Evolutionary conservation across 1,140 invertebrate genomes (phyloP).

Genomic region (Holotrichia oblita): DNA sequence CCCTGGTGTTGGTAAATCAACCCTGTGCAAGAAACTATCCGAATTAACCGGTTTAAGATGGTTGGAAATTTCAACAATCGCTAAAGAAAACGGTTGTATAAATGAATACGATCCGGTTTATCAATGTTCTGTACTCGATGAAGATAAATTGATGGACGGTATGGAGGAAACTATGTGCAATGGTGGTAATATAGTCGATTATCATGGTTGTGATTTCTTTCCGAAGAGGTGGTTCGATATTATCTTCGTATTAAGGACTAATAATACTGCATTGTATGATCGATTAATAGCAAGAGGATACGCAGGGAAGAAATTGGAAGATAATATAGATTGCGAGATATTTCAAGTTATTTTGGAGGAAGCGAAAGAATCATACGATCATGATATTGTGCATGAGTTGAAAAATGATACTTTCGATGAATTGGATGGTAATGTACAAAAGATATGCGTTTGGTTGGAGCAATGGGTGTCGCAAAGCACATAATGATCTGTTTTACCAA

Average conservation of each 20-base stretch:
- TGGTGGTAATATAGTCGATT: conserved; percentile 95
- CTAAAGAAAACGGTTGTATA: conserved; percentile 83
- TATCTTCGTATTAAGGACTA: conserved; percentile 91
- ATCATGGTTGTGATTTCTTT: conserved; percentile 97
- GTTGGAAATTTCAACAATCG: conserved; percentile 91
- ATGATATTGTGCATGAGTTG: conserved; percentile 86
- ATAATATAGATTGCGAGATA: conserved; percentile 98
- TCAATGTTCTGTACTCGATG: conserved; percentile 88
- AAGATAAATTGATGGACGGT: conserved; percentile 89
- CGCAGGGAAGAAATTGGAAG: conserved; percentile 87
- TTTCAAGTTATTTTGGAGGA: conserved; percentile 95
- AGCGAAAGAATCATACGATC: conserved; percentile 84
- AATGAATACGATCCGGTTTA: conserved; percentile 87
- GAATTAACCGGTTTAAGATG: conserved; percentile 78
- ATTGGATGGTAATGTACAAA: conserved; percentile 81
- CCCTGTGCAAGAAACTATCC: conserved; percentile 75
- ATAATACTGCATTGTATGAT: conserved; percentile 90
- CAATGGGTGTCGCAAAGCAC: conserved; percentile 71
- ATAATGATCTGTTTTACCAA: background rate
- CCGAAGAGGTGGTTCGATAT: conserved; percentile 96
- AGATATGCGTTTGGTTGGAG: conserved; percentile 83
- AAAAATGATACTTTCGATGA: conserved; percentile 81
- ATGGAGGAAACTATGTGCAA: conserved; percentile 83
- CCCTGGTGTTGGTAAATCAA: conserved; percentile 93
- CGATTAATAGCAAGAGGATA: conserved; percentile 87